Base-by-base conservation (phyloP, 2,113 vertebrate species). In the Phalacrocorax carbo region DNA sequence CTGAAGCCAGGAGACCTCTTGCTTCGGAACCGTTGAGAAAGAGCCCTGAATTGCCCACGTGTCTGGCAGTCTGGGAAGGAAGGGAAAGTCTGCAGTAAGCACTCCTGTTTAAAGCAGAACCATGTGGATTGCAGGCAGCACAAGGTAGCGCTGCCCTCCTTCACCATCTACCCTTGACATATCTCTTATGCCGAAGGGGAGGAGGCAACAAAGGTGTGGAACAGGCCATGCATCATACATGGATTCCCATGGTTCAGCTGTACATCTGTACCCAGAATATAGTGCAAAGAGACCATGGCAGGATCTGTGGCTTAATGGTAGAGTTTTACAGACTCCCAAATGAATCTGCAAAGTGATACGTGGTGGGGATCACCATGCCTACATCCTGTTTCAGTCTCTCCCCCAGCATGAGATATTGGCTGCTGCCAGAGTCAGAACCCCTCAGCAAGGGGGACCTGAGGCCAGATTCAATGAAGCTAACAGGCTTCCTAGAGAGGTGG, bases 1-100 rank as follows among this genome's bases (percentile, higher is more conserved):
- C 98, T 98, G 95, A 98, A 98, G 51, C 93, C 92, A 15, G 94
- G 91, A 86, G 98, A 97, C 20, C 98, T 97, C 93, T 97, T 97
- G 86, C 57, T 95, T 66, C 96, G 97, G 94, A 98, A 98, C 2
- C 94, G 84, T 65, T 97, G 96, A 0, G 98, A 98, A 26, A 98
- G 97, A 42, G 95, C 97, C 65, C 96, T 52, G 92, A 97, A 96
- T 4, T 98, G 97, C 8, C 97, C 98, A 4, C 81, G 96, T 5
- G 96, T 96, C 71, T 68, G 91, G 77, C 98, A 98, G 61, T 97
- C 98, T 11, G 77, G 66, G 70, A 58, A 83, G 85, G 88, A 87
- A 92, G 38, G 40, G 23, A 83, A 72, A 87, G 55, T 0, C 58
- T 68, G 44, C 34, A 81, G 51, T 87, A 75, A 97, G 34, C 49